Percentiles rank a stretch among this genome's conserved stretches.
These are phyloP conservation scores for Caerostris extrusa DNA, from an alignment of 1,140 invertebrate species.

Conservation along the genomic window DNA sequence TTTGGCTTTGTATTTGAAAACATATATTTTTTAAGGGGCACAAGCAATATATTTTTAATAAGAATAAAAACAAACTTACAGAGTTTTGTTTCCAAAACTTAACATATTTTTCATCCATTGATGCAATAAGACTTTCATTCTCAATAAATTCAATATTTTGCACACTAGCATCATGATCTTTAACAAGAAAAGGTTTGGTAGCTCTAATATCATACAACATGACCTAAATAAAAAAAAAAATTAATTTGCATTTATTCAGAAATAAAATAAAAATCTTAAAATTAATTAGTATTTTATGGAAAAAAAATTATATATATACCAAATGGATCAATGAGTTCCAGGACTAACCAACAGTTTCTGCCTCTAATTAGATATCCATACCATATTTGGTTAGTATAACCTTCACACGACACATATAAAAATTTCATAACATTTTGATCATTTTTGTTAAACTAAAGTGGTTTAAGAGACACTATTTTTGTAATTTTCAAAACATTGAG, in stretches of 20 bases:
- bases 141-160: constrained; percentile 92
- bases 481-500: no score
- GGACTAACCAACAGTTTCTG: no score
- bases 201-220: constrained; percentile 97
- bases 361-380: no score
- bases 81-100: constrained; percentile 97
- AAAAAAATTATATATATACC: no score
- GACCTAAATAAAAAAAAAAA: constrained; percentile 82
- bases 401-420: no score
- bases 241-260: not conserved
- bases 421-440: no score
- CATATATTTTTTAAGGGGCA: not conserved
- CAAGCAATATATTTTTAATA: not conserved
- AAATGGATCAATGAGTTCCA: no score
- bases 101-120: constrained; percentile 94
- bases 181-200: constrained; percentile 92
- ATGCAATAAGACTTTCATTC: constrained; percentile 88
- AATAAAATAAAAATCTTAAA: no score
- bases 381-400: no score
- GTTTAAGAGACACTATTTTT: no score
- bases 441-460: no score
- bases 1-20: not conserved
- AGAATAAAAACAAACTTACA: constrained; percentile 83
- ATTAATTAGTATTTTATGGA: no score
- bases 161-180: constrained; percentile 97